These are phyloP conservation scores for Cuculus canorus DNA, from an alignment of 2,797 vertebrate species.

Conservation along the genomic window DNA sequence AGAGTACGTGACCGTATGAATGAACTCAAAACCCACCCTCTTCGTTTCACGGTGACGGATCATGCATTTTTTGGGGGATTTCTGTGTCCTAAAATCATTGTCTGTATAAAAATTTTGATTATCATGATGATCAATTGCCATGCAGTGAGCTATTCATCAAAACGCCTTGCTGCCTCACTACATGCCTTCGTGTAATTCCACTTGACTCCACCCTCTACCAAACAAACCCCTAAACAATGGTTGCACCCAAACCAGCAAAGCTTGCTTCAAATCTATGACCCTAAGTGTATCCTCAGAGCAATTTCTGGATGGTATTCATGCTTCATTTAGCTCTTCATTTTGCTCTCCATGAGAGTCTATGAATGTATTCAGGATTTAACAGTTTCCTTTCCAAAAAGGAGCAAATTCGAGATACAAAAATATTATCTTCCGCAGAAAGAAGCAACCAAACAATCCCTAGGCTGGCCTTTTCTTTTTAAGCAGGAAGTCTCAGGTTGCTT, in stretches of 20 bases:
- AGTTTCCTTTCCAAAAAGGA: constrained; percentile 4
- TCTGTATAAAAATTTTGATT: neutral
- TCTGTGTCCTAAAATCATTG: neutral
- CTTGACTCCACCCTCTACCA: neutral
- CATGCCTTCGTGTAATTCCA: neutral
- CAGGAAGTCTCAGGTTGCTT: neutral
- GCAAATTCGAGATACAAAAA: neutral
- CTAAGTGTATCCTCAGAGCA: neutral
- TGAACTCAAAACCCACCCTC: neutral
- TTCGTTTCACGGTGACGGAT: neutral
- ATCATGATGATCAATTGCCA: neutral
- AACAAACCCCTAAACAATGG: neutral
- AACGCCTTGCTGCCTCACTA: constrained; percentile 3
- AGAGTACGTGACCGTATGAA: neutral
- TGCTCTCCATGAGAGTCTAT: constrained; percentile 17
- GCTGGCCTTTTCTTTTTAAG: neutral
- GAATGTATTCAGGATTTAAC: constrained; percentile 15
- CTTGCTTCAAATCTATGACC: neutral
- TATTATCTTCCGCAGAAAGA: neutral
- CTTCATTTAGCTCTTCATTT: constrained; percentile 46
- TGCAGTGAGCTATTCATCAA: neutral
- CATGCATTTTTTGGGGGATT: neutral
- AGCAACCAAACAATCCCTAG: neutral
- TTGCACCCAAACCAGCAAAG: constrained; percentile 2
- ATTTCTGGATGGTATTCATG: constrained; percentile 32